These are phyloP conservation scores for Engystomops pustulosus DNA, from an alignment of 2,113 vertebrate genomes.

Conservation along the genomic window DNA sequence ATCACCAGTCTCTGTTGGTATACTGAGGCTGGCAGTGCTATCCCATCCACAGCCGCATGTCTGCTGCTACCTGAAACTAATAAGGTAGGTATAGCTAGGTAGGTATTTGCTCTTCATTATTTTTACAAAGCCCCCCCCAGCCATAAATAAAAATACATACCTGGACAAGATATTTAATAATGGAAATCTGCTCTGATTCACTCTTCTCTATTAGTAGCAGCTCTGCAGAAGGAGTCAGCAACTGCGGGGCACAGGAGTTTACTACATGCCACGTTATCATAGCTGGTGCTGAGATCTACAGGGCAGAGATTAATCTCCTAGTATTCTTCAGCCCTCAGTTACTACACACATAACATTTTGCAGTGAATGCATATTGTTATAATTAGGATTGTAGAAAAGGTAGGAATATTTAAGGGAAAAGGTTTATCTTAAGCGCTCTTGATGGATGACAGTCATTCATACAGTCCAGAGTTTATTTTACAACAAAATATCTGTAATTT, in stretches of 20 bases:
- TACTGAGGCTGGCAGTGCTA: too few relatives aligned
- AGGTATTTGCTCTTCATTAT: too few relatives aligned
- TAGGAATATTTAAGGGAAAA: conserved; percentile 1
- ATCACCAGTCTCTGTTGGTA: too few relatives aligned
- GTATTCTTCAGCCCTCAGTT: conserved; percentile 9
- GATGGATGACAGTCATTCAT: conserved; percentile 40
- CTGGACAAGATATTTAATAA: too few relatives aligned
- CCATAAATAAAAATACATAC: too few relatives aligned
- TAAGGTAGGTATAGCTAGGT: too few relatives aligned
- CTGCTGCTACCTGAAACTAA: too few relatives aligned
- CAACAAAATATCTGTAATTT: conserved; percentile 20
- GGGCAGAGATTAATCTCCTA: conserved; percentile 26
- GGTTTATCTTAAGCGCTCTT: background rate
- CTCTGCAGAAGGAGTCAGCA: background rate
- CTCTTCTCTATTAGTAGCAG: background rate
- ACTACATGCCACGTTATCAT: too few relatives aligned
- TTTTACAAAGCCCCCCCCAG: too few relatives aligned
- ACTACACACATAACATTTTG: background rate
- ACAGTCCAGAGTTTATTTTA: background rate
- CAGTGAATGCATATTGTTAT: conserved; percentile 30
- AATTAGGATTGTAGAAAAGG: conserved; percentile 40
- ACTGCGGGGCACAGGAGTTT: background rate
- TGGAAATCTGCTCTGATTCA: background rate
- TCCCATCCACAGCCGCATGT: too few relatives aligned
- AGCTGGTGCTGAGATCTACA: background rate